Evolutionary conservation across 1,140 invertebrate species (phyloP).

Genomic region (Gryllus bimaculatus): DNA sequence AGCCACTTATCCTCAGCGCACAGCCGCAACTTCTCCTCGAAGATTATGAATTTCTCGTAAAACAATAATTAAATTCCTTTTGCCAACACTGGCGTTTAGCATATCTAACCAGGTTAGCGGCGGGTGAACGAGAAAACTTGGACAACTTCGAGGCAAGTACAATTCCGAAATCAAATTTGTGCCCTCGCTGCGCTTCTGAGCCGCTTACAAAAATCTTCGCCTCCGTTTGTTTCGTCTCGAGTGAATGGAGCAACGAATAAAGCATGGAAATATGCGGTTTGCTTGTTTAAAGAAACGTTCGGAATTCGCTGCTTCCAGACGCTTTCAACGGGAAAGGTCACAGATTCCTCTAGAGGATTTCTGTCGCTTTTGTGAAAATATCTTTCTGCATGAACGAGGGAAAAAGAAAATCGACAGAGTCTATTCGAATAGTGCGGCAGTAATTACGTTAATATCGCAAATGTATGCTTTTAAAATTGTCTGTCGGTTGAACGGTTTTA

Average conservation of each 20-base stretch:
- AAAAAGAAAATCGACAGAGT: too few relatives aligned
- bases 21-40: slow-evolving; percentile 14
- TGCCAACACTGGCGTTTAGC: slow-evolving; percentile 18
- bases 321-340: too few relatives aligned
- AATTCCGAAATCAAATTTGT: slow-evolving; percentile 12
- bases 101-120: slow-evolving; percentile 20
- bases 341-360: too few relatives aligned
- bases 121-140: neutral
- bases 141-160: neutral
- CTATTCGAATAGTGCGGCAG: too few relatives aligned
- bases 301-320: too few relatives aligned
- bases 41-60: slow-evolving; percentile 22
- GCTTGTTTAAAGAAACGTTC: neutral
- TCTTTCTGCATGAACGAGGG: too few relatives aligned
- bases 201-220: neutral
- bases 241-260: neutral
- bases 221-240: neutral
- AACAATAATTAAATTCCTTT: slow-evolving; percentile 23
- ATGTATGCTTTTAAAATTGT: too few relatives aligned
- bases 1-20: neutral
- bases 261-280: slow-evolving; percentile 1
- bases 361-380: too few relatives aligned
- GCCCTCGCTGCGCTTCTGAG: neutral
- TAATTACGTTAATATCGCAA: too few relatives aligned
- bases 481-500: too few relatives aligned